phyloP scores from a whole-genome alignment of 2,888 invertebrate genomes.

The Cybosia mesomella region DNA sequence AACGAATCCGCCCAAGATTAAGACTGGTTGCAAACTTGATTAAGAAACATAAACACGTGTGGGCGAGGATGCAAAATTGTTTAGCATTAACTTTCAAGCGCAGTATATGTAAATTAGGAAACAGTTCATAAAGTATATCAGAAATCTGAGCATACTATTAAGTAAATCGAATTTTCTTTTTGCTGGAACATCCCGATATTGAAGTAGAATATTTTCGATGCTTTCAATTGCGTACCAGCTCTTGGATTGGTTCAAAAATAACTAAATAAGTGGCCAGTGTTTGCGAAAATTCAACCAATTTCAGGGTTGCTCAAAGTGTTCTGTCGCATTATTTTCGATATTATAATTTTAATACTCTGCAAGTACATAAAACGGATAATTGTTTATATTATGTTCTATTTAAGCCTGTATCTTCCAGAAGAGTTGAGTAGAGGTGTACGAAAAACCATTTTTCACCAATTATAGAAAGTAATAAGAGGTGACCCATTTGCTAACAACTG shows the following conservation, averaged over 20 bases:
- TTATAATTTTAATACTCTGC: background rate
- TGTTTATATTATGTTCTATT: background rate
- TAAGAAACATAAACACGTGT: slow-evolving; percentile 72
- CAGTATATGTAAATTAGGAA: slow-evolving; percentile 43
- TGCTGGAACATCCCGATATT: background rate
- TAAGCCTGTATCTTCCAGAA: background rate
- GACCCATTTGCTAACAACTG: too few relatives aligned
- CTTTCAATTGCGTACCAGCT: background rate
- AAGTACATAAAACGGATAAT: background rate
- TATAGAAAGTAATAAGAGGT: too few relatives aligned
- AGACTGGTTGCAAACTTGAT: slow-evolving; percentile 74
- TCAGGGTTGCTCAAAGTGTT: background rate
- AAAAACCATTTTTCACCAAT: too few relatives aligned
- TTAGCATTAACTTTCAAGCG: slow-evolving; percentile 47
- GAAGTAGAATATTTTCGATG: background rate
- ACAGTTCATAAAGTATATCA: slow-evolving; percentile 30
- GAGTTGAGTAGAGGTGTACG: background rate
- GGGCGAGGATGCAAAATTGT: slow-evolving; percentile 62
- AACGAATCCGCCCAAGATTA: slow-evolving; percentile 66
- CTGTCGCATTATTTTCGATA: background rate
- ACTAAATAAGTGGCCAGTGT: background rate
- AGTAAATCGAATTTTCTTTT: background rate
- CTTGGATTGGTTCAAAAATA: background rate
- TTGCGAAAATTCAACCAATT: slow-evolving; percentile 1
- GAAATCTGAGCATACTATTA: background rate